Evolutionary conservation across 2,888 invertebrate genomes (phyloP).

Genomic region (Boloria euphrosyne): DNA sequence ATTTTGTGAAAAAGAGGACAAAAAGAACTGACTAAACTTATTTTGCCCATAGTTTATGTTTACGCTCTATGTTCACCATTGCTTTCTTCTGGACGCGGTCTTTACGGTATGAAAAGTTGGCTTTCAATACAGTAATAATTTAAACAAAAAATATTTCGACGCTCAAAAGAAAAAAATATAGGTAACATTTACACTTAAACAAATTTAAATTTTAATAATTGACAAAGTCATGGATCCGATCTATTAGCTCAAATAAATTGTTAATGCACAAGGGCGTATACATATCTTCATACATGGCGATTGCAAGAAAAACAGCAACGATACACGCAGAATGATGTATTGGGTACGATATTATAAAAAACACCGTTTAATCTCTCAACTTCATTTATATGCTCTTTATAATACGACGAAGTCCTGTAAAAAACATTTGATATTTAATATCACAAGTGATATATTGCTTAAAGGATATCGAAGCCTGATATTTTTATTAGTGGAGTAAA

Average conservation of each 20-base stretch:
- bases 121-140: background rate
- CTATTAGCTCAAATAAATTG: constrained; percentile 4
- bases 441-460: background rate
- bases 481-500: background rate
- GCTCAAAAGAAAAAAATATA: background rate
- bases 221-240: background rate
- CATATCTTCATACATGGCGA: constrained; percentile 9
- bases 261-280: constrained; percentile 3
- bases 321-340: constrained; percentile 3
- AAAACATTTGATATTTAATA: background rate
- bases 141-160: background rate
- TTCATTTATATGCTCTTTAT: constrained; percentile 10
- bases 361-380: background rate
- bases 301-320: constrained; percentile 26
- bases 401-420: background rate
- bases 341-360: constrained; percentile 1
- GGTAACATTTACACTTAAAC: too few relatives aligned
- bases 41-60: too few relatives aligned
- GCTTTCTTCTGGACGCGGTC: too few relatives aligned
- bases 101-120: too few relatives aligned
- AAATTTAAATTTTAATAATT: too few relatives aligned
- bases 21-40: too few relatives aligned
- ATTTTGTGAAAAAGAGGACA: too few relatives aligned
- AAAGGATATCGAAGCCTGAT: background rate
- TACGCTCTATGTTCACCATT: too few relatives aligned